Evolutionary conservation across 2,113 vertebrate genomes (phyloP).

Genomic region (Lethenteron reissneri): DNA sequence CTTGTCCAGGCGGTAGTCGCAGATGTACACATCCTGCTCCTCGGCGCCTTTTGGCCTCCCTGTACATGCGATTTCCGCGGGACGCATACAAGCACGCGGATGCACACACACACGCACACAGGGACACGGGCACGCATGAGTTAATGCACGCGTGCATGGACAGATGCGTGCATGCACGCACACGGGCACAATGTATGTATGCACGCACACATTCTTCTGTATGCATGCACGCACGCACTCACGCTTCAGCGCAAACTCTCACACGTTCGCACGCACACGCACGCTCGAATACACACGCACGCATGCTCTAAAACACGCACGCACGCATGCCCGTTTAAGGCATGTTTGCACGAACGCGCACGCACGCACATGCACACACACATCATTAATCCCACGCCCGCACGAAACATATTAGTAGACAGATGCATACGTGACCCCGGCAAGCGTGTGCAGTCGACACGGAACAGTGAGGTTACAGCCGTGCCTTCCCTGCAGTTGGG

Average conservation of each 20-base stretch:
- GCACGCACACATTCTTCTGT: neutral
- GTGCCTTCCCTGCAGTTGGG: too few species aligned
- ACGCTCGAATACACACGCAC: conserved; percentile 1
- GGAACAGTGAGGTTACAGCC: too few species aligned
- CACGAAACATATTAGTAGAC: neutral
- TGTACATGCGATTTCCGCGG: neutral
- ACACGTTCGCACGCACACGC: neutral
- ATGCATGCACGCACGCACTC: neutral
- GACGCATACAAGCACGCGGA: neutral
- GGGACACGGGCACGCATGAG: neutral
- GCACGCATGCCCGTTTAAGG: neutral
- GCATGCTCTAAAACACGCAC: neutral
- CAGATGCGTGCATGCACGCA: neutral
- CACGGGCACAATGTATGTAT: neutral
- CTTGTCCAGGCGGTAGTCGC: conserved; percentile 4
- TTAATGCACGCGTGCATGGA: neutral
- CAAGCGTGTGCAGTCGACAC: too few species aligned
- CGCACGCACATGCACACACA: neutral
- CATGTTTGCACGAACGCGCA: neutral
- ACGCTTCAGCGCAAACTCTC: neutral
- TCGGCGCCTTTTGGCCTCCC: neutral
- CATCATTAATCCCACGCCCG: neutral
- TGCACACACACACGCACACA: neutral
- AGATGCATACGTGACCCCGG: neutral
- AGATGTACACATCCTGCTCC: conserved; percentile 2